A percentile compares a stretch with the other conserved stretches of the same genome.
phyloP scores from a whole-genome alignment of 2,797 vertebrate genomes.

The Cyprinella venusta region DNA sequence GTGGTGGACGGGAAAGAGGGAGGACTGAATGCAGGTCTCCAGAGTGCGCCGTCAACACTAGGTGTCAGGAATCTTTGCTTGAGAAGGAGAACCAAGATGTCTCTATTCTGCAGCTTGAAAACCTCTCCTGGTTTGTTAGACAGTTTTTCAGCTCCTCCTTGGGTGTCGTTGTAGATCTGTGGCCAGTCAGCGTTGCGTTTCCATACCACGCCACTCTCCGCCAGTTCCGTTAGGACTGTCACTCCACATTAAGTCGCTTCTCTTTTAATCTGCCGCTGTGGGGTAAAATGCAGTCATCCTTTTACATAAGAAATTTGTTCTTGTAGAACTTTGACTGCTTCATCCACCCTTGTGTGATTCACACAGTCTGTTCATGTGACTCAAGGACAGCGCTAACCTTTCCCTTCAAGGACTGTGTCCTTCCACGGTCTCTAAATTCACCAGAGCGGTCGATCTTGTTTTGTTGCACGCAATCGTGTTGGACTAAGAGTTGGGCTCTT shows the following conservation, averaged over 20 bases:
- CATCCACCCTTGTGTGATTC: slow-evolving; percentile 51
- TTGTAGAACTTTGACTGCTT: slow-evolving; percentile 38
- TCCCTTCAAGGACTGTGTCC: slow-evolving; percentile 23
- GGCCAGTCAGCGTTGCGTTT: slow-evolving; percentile 48
- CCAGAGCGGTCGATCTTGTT: slow-evolving; percentile 16
- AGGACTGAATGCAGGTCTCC: slow-evolving; percentile 20
- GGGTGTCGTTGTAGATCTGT: slow-evolving; percentile 40
- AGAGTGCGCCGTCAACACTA: slow-evolving; percentile 5
- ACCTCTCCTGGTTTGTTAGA: not conserved
- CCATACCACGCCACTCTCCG: slow-evolving; percentile 57
- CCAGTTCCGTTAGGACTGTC: slow-evolving; percentile 68
- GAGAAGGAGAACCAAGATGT: slow-evolving; percentile 22
- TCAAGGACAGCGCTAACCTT: slow-evolving; percentile 60
- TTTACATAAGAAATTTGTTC: slow-evolving; percentile 69
- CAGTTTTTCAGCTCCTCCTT: not conserved
- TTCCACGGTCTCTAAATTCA: slow-evolving; percentile 3
- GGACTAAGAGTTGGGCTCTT: not conserved
- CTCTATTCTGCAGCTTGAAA: slow-evolving; percentile 20
- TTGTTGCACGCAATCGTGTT: slow-evolving; percentile 2
- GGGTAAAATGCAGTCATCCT: slow-evolving; percentile 67
- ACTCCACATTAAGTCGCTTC: slow-evolving; percentile 68
- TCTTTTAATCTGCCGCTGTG: slow-evolving; percentile 65
- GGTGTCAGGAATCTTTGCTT: slow-evolving; percentile 27
- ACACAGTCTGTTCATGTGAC: slow-evolving; percentile 44
- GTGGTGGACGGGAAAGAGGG: slow-evolving; percentile 19